Base-by-base conservation (phyloP, 2,113 vertebrate genomes). In the Nothobranchius furzeri region DNA sequence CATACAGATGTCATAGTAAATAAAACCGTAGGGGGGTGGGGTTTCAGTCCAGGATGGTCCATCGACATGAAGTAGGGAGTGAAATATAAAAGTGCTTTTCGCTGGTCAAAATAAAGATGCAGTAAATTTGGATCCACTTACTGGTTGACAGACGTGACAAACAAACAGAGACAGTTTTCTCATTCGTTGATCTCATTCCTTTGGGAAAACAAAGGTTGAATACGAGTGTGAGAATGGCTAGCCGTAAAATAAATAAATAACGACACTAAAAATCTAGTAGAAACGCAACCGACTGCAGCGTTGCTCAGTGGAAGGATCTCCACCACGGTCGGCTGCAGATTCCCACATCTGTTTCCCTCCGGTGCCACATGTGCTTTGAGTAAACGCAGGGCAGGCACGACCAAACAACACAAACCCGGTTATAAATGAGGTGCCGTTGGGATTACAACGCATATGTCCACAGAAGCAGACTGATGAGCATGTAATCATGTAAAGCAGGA, bases 351-450 rank as follows among this genome's bases (percentile, higher is more conserved):
- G 80, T 77, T 83, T 73, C 81, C 76, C 66, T 56, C 68, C 4
- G 15, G 54, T 63, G 83, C 76, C 75, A 84, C 86, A 88, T 89
- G 78, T 87, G 82, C 83, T 87, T 74, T 59, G 64, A 78, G 83
- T 86, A 84, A 89, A 87, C 43, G 70, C 60, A 53, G 59, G 66
- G 75, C 68, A 30, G 58, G 75, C 63, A 63, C 62, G 37, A 37
- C 73, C 70, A 80, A 85, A 85, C 83, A 82, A 71, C 42, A 64
- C 68, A 70, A 70, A 73, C 64, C 25, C 49, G 10, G 37, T 76
- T 75, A 81, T 81, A 85, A 87, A 85, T 79, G 77, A 82, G 64
- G 73, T 62, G 76, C 57, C 74, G 54, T 87, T 79, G 76, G 75
- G 84, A 82, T 85, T 78, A 84, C 81, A 54, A 51, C 25, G 53